Base-by-base conservation (phyloP, 2,113 vertebrate species). In the Alethe castanea region DNA sequence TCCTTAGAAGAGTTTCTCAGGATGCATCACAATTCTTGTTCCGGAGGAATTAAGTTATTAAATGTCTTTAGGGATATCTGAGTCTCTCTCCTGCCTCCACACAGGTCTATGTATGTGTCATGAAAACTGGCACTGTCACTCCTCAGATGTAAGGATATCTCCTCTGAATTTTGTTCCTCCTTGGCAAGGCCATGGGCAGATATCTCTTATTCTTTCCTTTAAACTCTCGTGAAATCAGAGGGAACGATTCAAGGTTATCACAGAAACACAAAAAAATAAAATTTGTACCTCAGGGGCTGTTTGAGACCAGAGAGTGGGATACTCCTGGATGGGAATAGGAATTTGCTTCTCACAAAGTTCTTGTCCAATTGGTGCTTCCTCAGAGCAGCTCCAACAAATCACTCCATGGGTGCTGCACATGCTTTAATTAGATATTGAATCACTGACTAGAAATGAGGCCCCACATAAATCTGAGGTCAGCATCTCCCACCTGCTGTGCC, bases 391-490 rank as follows among this genome's bases (percentile, higher is more conserved):
- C 10, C 81, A 89, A 56, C 59, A 73, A 86, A 93, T 82, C 90
- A 22, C 22, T 56, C 35, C n/a, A 56, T 33, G 81, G 67, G 35
- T 88, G 35, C 79, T 90, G 90, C 11, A 10, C 56, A 18, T 61
- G 60, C 33, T 90, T 93, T 88, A 97, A 94, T 96, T 94, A 93
- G 56, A 62, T 94, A 84, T 83, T 78, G 93, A 86, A 57, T 88
- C 80, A 36, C 28, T 40, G 74, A 28, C 52, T 44, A 47, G 93
- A 90, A 94, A 82, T 23, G 57, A 92, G 62, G 54, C 35, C 22
- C 60, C 62, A 19, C 22, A 11, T 33, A 36, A 23, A 74, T 90
- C 52, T 80, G 76, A 95, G 94, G 76, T 88, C 94, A 94, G 71
- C 85, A 88, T 56, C 72, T 59, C 62, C 71, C 33, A 84, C 78